Percentiles rank a stretch among this genome's conserved stretches.
These are phyloP conservation scores for Oreochromis grahami DNA, from an alignment of 2,797 vertebrate species.

Conservation along the genomic window DNA sequence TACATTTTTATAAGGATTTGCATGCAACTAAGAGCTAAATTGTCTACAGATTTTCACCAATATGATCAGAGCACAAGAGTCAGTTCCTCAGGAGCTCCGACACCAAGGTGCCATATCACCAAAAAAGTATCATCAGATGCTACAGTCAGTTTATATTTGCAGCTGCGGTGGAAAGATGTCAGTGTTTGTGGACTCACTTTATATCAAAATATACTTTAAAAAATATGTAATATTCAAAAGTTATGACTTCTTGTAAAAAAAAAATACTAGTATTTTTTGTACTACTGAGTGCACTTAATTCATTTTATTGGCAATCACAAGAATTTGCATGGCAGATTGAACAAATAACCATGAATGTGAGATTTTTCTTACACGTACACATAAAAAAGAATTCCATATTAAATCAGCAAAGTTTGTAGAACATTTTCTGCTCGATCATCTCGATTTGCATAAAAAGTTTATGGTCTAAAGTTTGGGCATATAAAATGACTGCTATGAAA, in stretches of 20 bases:
- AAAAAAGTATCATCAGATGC: neutral
- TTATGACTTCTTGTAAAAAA: neutral
- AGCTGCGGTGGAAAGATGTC: neutral
- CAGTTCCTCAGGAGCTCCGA: neutral
- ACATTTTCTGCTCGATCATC: neutral
- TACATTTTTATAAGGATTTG: neutral
- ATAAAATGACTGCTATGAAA: neutral
- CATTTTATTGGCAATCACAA: neutral
- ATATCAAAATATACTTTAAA: neutral
- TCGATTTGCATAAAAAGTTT: neutral
- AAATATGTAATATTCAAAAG: neutral
- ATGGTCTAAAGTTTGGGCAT: neutral
- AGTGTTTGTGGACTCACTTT: fast-evolving
- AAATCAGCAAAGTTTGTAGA: neutral
- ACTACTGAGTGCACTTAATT: neutral
- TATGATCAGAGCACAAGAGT: neutral
- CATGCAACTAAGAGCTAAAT: neutral
- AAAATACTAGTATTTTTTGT: neutral
- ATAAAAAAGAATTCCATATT: fast-evolving
- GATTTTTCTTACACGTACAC: neutral
- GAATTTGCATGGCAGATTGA: fast-evolving
- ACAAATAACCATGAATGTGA: neutral
- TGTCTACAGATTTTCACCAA: neutral
- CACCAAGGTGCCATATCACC: fast-evolving
- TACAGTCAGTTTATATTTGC: neutral